Evolutionary conservation across 2,888 invertebrate species (phyloP), one percentile per base, ranked within the genome.

Genomic region (Himalopsyche tibetana): DNA sequence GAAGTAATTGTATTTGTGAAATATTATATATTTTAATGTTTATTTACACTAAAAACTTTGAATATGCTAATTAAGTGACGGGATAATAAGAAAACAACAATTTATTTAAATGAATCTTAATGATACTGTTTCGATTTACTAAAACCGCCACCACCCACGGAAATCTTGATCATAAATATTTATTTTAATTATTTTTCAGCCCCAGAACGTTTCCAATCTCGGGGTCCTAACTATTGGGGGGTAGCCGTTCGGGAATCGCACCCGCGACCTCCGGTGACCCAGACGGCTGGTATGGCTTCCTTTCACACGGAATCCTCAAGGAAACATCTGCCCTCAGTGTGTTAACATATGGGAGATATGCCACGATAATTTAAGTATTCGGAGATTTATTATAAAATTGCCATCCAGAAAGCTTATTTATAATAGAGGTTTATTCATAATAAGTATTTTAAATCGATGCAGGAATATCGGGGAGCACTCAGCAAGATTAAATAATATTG

Each of bases 271-370:
- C 74, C 74, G 74, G 36, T 74, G 74, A 74, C 74, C 74, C 74
- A 74, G 36, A 36, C 74, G 74, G 36, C 74, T 74, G 28, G 36
- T 36, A 74, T 28, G 36, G 74, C 74, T 74, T 74, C 74, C 74
- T 74, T 74, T 74, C 74, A 74, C 74, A 74, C 74, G 74, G 74
- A 28, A 74, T 74, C 74, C 74, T 74, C 11, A 36, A 74, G 74
- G 74, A 74, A 74, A 74, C 74, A 74, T 74, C 74, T 74, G 74
- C 74, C 74, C 38, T 74, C 74, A 74, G 74, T 74, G 74, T 74
- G 74, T 38, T 74, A 36, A 9, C 74, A 74, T 74, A 74, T 74
- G 74, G 74, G 74, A 74, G 74, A 74, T 36, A 74, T 74, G 36
- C 19, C 36, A 38, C 36, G 74, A 36, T 51, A 45, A 45, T 45